Conservation (phyloP, 64 coral and sea anemone genomes). For the Actinia equina region DNA sequence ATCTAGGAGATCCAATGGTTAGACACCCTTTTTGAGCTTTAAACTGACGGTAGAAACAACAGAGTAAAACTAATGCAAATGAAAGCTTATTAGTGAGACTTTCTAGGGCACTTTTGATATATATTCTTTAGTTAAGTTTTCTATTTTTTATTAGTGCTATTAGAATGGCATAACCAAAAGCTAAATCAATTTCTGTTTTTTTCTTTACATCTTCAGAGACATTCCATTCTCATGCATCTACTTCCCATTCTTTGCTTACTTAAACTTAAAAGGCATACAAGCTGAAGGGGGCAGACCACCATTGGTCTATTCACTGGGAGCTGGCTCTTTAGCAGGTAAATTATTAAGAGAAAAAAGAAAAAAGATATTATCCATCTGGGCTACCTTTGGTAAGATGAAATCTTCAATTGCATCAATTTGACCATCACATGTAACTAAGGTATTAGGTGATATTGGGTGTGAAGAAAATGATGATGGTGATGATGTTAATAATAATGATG, state of each 20-base stretch:
- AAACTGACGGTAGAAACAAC: too few relatives aligned
- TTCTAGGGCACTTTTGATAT: too few relatives aligned
- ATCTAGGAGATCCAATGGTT: too few relatives aligned
- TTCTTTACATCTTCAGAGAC: slow-evolving; percentile 54
- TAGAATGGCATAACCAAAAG: too few relatives aligned
- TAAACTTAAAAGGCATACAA: slow-evolving; percentile 57
- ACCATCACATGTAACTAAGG: too few relatives aligned
- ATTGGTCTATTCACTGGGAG: slow-evolving; percentile 38
- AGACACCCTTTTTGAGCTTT: too few relatives aligned
- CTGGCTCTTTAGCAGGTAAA: slow-evolving; percentile 86
- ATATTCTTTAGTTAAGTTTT: not conserved
- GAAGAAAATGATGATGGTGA: too few relatives aligned
- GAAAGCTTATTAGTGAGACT: too few relatives aligned
- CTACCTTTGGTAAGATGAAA: not conserved
- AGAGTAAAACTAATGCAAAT: too few relatives aligned
- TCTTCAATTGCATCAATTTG: too few relatives aligned
- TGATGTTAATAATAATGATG: too few relatives aligned
- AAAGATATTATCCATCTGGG: not conserved
- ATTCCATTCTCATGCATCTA: slow-evolving; percentile 95
- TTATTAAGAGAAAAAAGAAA: not conserved
- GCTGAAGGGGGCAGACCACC: slow-evolving; percentile 28
- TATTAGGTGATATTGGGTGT: too few relatives aligned
- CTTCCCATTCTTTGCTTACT: slow-evolving; percentile 81
- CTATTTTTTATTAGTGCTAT: not conserved
- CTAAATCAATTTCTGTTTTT: not conserved